A percentile compares a stretch with the other conserved stretches of the same genome.
These are phyloP conservation scores for Channa argus DNA, from an alignment of 2,113 vertebrate genomes.

Conservation along the genomic window DNA sequence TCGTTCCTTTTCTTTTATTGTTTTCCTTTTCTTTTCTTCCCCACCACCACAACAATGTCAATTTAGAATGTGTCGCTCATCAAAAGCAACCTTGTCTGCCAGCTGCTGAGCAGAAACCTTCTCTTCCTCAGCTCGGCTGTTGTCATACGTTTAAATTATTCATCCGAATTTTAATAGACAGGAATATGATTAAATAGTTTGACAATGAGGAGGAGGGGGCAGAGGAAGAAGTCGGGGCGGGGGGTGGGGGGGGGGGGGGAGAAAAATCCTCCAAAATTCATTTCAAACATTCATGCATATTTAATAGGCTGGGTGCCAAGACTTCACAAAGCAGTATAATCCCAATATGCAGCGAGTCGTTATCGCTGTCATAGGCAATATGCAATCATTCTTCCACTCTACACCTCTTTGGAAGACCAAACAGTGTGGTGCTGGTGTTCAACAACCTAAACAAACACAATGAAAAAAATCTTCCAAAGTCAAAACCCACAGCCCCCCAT, in stretches of 20 bases:
- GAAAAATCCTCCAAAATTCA: conserved; percentile 72
- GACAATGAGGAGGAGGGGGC: conserved; percentile 60
- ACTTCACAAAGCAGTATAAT: conserved; percentile 73
- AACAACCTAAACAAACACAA: conserved; percentile 31
- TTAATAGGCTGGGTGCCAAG: conserved; percentile 71
- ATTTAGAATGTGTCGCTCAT: conserved; percentile 67
- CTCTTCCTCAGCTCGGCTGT: conserved; percentile 56
- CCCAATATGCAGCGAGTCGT: conserved; percentile 67
- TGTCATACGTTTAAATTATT: conserved; percentile 78
- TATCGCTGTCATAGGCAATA: conserved; percentile 71
- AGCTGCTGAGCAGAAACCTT: conserved; percentile 63
- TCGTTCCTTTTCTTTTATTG: conserved; percentile 50
- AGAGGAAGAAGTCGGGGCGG: not conserved
- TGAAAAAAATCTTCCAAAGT: conserved; percentile 32
- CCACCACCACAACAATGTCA: conserved; percentile 54
- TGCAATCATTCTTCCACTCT: conserved; percentile 63
- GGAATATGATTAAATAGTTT: conserved; percentile 78
- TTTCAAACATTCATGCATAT: conserved; percentile 82
- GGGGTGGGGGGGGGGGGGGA: too few relatives aligned
- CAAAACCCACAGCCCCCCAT: conserved; percentile 35
- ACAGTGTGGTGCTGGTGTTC: conserved; percentile 50
- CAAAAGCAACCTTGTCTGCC: conserved; percentile 68
- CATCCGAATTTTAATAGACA: conserved; percentile 77
- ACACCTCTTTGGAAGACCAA: conserved; percentile 61
- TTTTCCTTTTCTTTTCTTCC: conserved; percentile 32